Base-by-base conservation (phyloP, 2,888 invertebrate species). In the Ophion costatus region DNA sequence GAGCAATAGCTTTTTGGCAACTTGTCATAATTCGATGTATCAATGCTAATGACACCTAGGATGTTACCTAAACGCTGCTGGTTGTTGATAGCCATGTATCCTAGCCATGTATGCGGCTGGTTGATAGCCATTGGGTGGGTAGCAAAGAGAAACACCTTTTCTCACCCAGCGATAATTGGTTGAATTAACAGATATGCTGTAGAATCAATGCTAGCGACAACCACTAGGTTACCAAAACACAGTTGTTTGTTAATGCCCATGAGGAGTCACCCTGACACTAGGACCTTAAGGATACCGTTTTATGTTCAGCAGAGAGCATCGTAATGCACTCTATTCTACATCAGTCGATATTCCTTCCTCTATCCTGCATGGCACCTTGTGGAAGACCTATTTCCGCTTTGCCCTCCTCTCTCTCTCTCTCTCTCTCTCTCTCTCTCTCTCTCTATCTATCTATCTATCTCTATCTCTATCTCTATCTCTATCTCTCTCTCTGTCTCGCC, bases 381-480 rank as follows among this genome's bases (percentile, higher is more conserved):
- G 9, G 20, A 56, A 57, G 71, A 0, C 29, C 29, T 33, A 57
- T 71, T 71, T 71, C 71, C 71, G 71, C 57, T 33, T 33, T 33
- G 9, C 7, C 10, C 4, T 22, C 10, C 11, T 11, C 57, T 59
- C 57, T 38, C 0, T n/a, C 38, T 33, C 42, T 24, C 22, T n/a
- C 45, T 63, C 42, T 61, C 61, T 63, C 22, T 33, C 42, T 24
- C 22, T n/a, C 61, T 14, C 57, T 71, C 57, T 57, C 0, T n/a
- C 38, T 33, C 33, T 33, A 1, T 71, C 57, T n/a, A n/a, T n/a
- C n/a, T n/a, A n/a, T n/a, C n/a, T n/a, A n/a, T n/a, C n/a, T n/a
- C n/a, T n/a, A n/a, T n/a, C n/a, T n/a, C n/a, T n/a, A n/a, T n/a
- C n/a, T n/a, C n/a, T n/a, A n/a, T n/a, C n/a, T n/a, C n/a, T n/a